A percentile compares a stretch with the other conserved stretches of the same genome.
These are phyloP conservation scores for Brachynemurus nebulosus DNA, from an alignment of 2,888 invertebrate genomes.

Conservation along the genomic window DNA sequence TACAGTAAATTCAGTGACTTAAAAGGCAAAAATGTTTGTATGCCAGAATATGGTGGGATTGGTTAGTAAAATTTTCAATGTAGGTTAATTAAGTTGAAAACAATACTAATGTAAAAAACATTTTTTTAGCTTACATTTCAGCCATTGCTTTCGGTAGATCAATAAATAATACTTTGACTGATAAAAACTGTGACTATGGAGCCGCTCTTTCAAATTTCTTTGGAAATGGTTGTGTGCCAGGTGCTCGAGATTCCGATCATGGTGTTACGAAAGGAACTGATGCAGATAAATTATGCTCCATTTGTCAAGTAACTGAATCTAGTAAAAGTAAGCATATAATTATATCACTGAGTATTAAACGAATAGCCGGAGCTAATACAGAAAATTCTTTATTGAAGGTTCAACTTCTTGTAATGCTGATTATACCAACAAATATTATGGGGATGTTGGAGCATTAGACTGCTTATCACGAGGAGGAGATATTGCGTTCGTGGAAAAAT, in stretches of 20 bases:
- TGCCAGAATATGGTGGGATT: constrained; percentile 52
- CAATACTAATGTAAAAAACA: too few species aligned
- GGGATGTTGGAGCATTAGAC: constrained; percentile 43
- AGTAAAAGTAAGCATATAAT: neutral
- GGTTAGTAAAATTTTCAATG: constrained; percentile 28
- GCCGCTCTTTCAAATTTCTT: constrained; percentile 40
- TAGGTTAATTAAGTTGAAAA: too few species aligned
- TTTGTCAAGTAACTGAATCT: constrained; percentile 9
- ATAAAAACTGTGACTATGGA: constrained; percentile 42
- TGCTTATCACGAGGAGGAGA: constrained; percentile 42
- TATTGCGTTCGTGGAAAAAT: constrained; percentile 44
- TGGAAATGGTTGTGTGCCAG: constrained; percentile 45
- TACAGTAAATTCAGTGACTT: constrained; percentile 41
- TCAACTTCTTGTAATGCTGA: constrained; percentile 22
- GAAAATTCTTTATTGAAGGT: too few species aligned
- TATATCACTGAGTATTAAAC: too few species aligned
- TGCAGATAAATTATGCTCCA: constrained; percentile 24
- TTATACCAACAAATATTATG: constrained; percentile 37
- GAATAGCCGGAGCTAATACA: too few species aligned
- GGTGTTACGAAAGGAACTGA: constrained; percentile 25
- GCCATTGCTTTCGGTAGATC: constrained; percentile 42
- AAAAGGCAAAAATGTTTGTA: constrained; percentile 41
- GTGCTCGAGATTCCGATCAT: constrained; percentile 36
- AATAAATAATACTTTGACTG: too few species aligned
- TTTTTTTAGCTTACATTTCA: constrained; percentile 41